Conservation (phyloP, 2,888 invertebrate genomes). For the Rhaphigaster nebulosa region DNA sequence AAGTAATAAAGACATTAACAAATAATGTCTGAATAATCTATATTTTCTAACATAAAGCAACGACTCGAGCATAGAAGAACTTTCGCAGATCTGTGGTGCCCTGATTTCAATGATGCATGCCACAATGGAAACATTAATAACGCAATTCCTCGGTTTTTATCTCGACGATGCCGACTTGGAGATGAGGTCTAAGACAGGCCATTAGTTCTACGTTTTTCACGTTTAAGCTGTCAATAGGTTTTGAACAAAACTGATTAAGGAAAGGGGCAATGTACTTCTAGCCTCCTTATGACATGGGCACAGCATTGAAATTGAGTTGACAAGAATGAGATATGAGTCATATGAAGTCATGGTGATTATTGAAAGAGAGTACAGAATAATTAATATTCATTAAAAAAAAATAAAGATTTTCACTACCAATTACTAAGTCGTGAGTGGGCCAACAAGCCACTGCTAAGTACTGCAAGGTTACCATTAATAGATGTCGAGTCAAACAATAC, state of each 20-base stretch:
- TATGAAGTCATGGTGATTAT: neutral
- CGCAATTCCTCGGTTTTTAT: conserved; percentile 14
- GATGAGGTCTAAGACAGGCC: neutral
- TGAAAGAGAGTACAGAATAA: neutral
- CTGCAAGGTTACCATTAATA: too few species aligned
- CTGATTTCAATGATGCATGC: neutral
- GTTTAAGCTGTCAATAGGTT: neutral
- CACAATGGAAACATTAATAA: conserved; percentile 29
- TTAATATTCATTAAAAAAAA: too few species aligned
- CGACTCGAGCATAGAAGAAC: neutral
- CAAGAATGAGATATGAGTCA: too few species aligned
- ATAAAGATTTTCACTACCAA: too few species aligned
- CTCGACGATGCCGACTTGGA: conserved; percentile 26
- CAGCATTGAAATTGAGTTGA: neutral
- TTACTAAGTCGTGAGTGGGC: too few species aligned
- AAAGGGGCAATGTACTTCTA: neutral
- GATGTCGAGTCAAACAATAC: too few species aligned
- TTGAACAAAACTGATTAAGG: neutral
- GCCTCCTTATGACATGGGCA: neutral
- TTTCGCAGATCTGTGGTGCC: neutral
- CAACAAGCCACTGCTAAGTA: too few species aligned
- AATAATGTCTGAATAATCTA: too few species aligned
- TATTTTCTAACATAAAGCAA: neutral
- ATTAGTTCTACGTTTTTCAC: neutral
- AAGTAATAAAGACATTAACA: neutral